These are phyloP conservation scores for Notodonta dromedarius DNA, from an alignment of 2,888 invertebrate genomes.

Conservation along the genomic window DNA sequence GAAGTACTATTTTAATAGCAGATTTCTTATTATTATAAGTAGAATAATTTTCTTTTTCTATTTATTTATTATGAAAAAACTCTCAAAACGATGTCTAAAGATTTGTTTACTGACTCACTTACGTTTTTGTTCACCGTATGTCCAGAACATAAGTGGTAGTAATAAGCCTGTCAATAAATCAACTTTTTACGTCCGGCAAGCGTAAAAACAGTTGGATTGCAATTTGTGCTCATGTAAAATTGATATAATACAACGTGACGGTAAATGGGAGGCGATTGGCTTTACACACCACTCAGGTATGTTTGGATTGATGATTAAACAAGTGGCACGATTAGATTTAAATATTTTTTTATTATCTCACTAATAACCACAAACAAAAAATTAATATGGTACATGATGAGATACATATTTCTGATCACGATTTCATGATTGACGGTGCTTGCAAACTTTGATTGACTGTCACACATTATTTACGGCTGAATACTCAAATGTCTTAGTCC, in stretches of 20 bases:
- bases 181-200: constrained; percentile 50
- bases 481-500: too few relatives aligned
- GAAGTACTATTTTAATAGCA: too few relatives aligned
- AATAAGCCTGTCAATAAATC: constrained; percentile 68
- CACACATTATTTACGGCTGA: too few relatives aligned
- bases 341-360: background rate
- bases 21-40: too few relatives aligned
- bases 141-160: constrained; percentile 47
- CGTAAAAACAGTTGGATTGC: constrained; percentile 55
- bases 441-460: too few relatives aligned
- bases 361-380: background rate
- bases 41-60: too few relatives aligned
- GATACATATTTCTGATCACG: background rate
- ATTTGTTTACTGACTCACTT: background rate
- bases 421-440: background rate
- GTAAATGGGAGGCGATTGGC: constrained; percentile 25
- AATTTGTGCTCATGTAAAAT: constrained; percentile 59
- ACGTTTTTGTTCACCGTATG: constrained; percentile 38
- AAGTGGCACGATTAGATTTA: background rate
- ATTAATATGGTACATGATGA: background rate
- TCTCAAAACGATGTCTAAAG: too few relatives aligned
- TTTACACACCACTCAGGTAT: background rate
- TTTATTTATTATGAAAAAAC: too few relatives aligned
- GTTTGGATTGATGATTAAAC: constrained; percentile 2
- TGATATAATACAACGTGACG: constrained; percentile 28